Conservation (phyloP, 2,797 vertebrate species). For the Myotis planiceps region DNA sequence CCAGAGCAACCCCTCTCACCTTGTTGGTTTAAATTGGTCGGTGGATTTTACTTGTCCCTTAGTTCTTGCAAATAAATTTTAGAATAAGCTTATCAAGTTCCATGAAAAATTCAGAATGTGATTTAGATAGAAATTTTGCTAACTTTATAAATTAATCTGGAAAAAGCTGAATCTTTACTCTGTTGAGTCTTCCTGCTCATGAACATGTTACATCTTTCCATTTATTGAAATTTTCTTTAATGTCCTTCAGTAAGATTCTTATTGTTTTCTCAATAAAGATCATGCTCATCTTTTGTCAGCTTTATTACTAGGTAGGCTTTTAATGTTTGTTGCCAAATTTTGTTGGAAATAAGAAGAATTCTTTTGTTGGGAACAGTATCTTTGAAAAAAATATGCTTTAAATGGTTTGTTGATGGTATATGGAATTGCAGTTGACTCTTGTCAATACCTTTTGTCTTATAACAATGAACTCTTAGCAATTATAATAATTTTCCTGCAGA, state of each 20-base stretch:
- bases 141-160: background rate
- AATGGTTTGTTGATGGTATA: background rate
- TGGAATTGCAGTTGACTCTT: background rate
- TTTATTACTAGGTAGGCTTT: background rate
- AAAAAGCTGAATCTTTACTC: background rate
- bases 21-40: background rate
- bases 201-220: background rate
- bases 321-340: background rate
- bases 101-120: background rate
- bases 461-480: background rate
- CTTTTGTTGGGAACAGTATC: background rate
- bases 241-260: background rate
- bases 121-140: background rate
- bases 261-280: conserved; percentile 12
- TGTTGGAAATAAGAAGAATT: background rate
- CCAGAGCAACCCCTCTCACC: background rate
- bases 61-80: background rate
- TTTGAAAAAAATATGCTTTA: conserved; percentile 7
- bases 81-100: background rate
- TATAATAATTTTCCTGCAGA: background rate
- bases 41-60: background rate
- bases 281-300: background rate
- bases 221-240: background rate
- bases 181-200: background rate
- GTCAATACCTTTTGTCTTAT: background rate